These are phyloP conservation scores for Nyleta sp. DNA, from an alignment of 2,888 invertebrate species.

Conservation along the genomic window DNA sequence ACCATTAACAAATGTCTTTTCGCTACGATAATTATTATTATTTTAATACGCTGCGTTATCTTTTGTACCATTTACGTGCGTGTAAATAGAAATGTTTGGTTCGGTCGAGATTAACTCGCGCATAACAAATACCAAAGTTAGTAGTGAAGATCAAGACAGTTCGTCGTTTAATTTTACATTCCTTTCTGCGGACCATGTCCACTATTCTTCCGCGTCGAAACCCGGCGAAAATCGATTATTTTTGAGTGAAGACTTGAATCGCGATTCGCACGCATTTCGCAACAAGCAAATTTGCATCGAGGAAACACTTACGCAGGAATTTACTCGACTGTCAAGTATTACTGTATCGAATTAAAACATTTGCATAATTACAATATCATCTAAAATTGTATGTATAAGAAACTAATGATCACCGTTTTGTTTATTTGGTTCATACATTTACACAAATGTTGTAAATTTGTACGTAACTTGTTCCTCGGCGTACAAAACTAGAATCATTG, in stretches of 20 bases:
- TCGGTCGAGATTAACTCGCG: constrained; percentile 68
- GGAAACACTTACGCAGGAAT: constrained; percentile 4
- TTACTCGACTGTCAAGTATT: too few species aligned
- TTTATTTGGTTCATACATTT: too few species aligned
- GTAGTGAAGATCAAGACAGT: constrained; percentile 72
- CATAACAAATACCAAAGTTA: constrained; percentile 82
- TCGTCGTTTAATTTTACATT: constrained; percentile 65
- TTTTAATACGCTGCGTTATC: constrained; percentile 64
- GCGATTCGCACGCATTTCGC: constrained; percentile 55
- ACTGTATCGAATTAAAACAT: too few species aligned
- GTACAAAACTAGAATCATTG: constrained; percentile 32
- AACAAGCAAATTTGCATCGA: constrained; percentile 8
- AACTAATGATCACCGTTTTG: too few species aligned
- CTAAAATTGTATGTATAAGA: too few species aligned
- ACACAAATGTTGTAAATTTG: constrained; percentile 9
- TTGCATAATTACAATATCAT: too few species aligned
- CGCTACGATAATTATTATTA: constrained; percentile 34
- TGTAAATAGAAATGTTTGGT: constrained; percentile 65
- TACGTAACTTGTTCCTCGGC: constrained; percentile 15
- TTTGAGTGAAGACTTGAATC: constrained; percentile 54
- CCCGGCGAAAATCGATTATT: constrained; percentile 33
- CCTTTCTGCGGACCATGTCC: constrained; percentile 53
- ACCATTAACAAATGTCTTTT: constrained; percentile 51
- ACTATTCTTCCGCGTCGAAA: constrained; percentile 67
- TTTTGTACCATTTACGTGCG: constrained; percentile 70